phyloP scores from a whole-genome alignment of 2,888 invertebrate species.

The Cephus spinipes region DNA sequence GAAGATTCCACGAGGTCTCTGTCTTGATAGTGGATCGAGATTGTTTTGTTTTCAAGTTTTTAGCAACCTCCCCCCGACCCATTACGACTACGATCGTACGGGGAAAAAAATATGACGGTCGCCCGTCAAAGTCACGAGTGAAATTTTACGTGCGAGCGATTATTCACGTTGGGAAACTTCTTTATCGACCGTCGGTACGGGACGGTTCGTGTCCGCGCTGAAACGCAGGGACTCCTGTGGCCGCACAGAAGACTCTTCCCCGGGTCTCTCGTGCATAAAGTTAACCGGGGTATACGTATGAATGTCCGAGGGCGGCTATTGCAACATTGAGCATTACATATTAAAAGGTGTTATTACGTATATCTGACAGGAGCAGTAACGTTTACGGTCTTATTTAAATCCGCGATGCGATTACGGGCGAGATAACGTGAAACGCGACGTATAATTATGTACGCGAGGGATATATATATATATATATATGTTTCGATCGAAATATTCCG shows the following conservation, averaged over 20 bases:
- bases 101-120: background rate
- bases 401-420: conserved; percentile 32
- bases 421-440: conserved; percentile 18
- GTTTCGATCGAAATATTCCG: conserved; percentile 8
- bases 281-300: background rate
- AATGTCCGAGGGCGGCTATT: conserved; percentile 22
- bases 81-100: background rate
- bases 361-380: conserved; percentile 34
- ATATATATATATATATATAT: background rate
- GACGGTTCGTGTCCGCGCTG: conserved; percentile 18
- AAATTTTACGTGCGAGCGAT: background rate
- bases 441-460: background rate
- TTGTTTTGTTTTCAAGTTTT: background rate
- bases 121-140: background rate
- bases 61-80: background rate
- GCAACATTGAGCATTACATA: conserved; percentile 34
- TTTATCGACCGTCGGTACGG: background rate
- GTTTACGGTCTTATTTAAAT: conserved; percentile 3
- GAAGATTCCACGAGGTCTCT: background rate
- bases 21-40: background rate
- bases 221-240: background rate
- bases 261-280: background rate
- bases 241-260: background rate
- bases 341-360: conserved; percentile 58
- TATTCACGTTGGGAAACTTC: background rate